Conservation (phyloP, 2,888 invertebrate species). For the Drosophila ustulata region DNA sequence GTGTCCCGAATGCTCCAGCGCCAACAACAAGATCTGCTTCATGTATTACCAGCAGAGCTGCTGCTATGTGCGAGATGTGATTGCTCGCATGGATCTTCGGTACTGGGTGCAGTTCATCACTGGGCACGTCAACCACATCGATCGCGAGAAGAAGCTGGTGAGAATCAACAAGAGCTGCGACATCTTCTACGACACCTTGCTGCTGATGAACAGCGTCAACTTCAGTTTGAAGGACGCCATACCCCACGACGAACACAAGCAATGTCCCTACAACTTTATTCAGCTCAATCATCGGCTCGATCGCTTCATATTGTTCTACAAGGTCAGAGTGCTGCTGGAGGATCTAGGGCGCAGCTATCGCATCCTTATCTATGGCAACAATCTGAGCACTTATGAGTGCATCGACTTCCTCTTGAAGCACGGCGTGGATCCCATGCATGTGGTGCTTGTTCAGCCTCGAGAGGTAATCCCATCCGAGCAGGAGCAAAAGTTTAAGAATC, state of each 20-base stretch:
- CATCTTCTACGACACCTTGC: conserved; percentile 72
- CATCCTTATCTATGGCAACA: conserved; percentile 76
- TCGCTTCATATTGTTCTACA: conserved; percentile 75
- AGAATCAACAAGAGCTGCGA: conserved; percentile 64
- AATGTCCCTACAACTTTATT: conserved; percentile 70
- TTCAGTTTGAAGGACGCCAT: conserved; percentile 37
- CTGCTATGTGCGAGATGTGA: conserved; percentile 68
- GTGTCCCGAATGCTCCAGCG: conserved; percentile 58
- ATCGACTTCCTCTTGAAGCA: conserved; percentile 71
- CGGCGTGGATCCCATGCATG: conserved; percentile 38
- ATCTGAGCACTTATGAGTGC: conserved; percentile 73
- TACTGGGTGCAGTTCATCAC: conserved; percentile 71
- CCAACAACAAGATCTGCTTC: conserved; percentile 49
- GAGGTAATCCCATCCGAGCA: not conserved
- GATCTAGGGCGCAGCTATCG: conserved; percentile 20
- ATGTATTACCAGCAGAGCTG: conserved; percentile 50
- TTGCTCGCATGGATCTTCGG: conserved; percentile 69
- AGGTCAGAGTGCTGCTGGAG: conserved; percentile 55
- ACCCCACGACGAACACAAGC: not conserved
- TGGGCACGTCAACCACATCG: conserved; percentile 53
- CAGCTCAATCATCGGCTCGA: conserved; percentile 79
- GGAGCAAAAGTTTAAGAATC: conserved; percentile 49
- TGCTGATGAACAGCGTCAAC: conserved; percentile 61
- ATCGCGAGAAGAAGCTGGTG: conserved; percentile 63
- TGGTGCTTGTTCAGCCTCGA: conserved; percentile 63